These are phyloP conservation scores for Archivesica marissinica DNA, from an alignment of 1,140 invertebrate genomes.

Conservation along the genomic window DNA sequence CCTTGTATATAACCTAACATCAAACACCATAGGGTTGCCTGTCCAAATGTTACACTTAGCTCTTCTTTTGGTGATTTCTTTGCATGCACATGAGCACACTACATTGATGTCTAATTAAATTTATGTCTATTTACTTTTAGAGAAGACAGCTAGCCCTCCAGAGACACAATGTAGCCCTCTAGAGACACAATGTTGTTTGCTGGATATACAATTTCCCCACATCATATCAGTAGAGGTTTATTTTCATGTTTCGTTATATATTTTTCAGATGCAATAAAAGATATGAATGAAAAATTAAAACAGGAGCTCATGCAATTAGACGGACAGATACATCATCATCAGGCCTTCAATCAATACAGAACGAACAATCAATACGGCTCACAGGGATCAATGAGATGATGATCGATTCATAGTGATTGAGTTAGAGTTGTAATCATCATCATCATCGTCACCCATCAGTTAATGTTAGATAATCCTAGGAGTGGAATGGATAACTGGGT, in stretches of 20 bases:
- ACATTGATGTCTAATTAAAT: background rate
- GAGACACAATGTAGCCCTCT: too few relatives aligned
- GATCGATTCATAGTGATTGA: constrained; percentile 15
- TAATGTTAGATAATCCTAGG: too few relatives aligned
- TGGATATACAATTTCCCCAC: too few relatives aligned
- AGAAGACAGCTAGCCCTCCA: too few relatives aligned
- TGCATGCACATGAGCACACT: background rate
- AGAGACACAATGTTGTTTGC: too few relatives aligned
- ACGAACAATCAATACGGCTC: constrained; percentile 39
- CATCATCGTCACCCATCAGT: background rate
- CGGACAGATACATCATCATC: constrained; percentile 60
- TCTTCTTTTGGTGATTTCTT: too few relatives aligned
- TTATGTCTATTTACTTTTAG: background rate
- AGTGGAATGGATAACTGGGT: too few relatives aligned
- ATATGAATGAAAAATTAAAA: constrained; percentile 58
- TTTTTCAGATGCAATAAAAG: constrained; percentile 64
- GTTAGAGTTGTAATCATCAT: background rate
- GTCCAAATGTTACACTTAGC: too few relatives aligned
- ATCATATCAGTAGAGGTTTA: background rate
- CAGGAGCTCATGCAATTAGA: constrained; percentile 59
- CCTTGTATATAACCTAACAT: too few relatives aligned
- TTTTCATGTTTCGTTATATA: background rate
- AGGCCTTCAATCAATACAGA: constrained; percentile 15
- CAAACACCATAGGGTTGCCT: too few relatives aligned
- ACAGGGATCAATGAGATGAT: constrained; percentile 57